Evolutionary conservation across 1,140 invertebrate genomes (phyloP), one percentile per base, ranked within the genome.

Genomic region (Pollicipes pollicipes): DNA sequence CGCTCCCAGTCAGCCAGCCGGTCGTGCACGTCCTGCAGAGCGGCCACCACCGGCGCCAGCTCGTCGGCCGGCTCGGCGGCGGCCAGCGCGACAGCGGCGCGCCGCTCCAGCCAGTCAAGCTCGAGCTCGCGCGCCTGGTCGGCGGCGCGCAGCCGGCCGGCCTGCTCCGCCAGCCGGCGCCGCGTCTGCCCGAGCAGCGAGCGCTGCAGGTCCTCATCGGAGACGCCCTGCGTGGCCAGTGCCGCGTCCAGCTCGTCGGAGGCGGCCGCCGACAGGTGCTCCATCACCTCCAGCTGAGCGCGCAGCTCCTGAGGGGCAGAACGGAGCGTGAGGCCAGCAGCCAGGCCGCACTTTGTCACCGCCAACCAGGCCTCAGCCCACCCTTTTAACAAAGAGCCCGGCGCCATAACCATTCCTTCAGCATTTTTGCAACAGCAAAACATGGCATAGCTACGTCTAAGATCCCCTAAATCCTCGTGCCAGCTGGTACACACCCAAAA

Each of bases 251-350:
- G 45, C 45, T 58, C 45, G 17, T 58, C 45, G 17, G 21, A 10
- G 21, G 45, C 45, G 45, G 45, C 45, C 13, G 45, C 45, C 2
- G 10, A 10, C 45, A 58, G 21, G 45, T 58, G 45, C 17, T 58
- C 45, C 45, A 58, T 58, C 45, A 21, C 21, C 45, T 58, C 45
- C 45, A 58, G 45, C 45, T 58, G 45, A 21, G 6, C 45, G 45
- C 45, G 45, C 45, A 58, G 45, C 45, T 58, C 45, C 45, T 58
- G 45, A n/a, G n/a, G n/a, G n/a, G n/a, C n/a, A n/a, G n/a, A n/a
- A n/a, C n/a, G n/a, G n/a, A n/a, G n/a, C n/a, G n/a, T n/a, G n/a
- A n/a, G n/a, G n/a, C n/a, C n/a, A n/a, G n/a, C n/a, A n/a, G n/a
- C n/a, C n/a, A n/a, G n/a, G n/a, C n/a, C n/a, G n/a, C n/a, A n/a